Conservation (phyloP, 2,888 invertebrate genomes). For the Rotaria sp. region DNA sequence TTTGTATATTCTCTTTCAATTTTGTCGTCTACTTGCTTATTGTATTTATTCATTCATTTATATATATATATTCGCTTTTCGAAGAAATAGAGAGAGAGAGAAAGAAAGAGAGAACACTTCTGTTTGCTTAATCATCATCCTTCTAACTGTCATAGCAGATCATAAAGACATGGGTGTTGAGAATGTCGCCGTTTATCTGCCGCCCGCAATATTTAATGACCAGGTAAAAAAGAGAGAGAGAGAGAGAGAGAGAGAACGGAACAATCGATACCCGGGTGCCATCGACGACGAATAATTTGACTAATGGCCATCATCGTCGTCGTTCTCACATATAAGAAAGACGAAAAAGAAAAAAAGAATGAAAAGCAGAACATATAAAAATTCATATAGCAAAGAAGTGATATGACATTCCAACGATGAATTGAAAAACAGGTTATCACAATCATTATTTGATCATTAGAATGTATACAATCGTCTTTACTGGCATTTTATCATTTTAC, state of each 20-base stretch:
- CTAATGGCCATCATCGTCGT: slow-evolving; percentile 22
- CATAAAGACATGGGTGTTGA: slow-evolving; percentile 24
- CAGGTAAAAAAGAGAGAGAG: neutral
- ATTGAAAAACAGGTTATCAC: slow-evolving; percentile 21
- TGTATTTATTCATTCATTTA: neutral
- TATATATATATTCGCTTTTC: neutral
- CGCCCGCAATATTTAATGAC: slow-evolving; percentile 19
- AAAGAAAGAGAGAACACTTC: slow-evolving; percentile 8
- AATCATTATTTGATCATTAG: slow-evolving; percentile 22
- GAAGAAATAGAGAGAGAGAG: neutral
- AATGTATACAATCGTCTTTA: slow-evolving; percentile 15
- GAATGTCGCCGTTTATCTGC: slow-evolving; percentile 24
- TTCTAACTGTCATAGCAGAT: slow-evolving; percentile 22
- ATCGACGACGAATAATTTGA: slow-evolving; percentile 22
- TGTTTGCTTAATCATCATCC: slow-evolving; percentile 24
- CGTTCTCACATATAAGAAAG: slow-evolving; percentile 12
- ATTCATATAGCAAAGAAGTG: slow-evolving; percentile 13
- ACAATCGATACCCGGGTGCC: slow-evolving; percentile 22
- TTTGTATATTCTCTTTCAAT: slow-evolving; percentile 8
- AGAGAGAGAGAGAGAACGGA: neutral
- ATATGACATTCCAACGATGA: slow-evolving; percentile 22
- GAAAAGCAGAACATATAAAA: slow-evolving; percentile 16
- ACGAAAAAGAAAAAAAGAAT: neutral
- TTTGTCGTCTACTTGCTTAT: slow-evolving; percentile 10
- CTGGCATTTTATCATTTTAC: slow-evolving; percentile 13